These are phyloP conservation scores for Oxystoma pomonae DNA, from an alignment of 2,888 invertebrate genomes.

Conservation along the genomic window DNA sequence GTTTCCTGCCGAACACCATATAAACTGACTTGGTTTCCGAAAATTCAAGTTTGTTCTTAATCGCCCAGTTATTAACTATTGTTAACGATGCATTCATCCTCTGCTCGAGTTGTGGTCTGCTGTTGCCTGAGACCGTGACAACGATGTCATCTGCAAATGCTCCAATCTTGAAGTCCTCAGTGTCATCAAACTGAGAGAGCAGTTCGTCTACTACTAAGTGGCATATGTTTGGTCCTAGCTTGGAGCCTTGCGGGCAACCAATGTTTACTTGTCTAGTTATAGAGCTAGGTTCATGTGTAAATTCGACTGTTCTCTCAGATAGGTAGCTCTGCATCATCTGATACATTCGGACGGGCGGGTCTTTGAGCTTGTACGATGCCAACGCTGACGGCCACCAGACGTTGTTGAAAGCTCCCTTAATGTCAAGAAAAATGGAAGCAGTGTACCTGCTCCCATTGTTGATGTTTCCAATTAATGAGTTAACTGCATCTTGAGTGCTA, in stretches of 20 bases:
- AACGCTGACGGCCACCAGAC: constrained; percentile 13
- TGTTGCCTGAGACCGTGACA: neutral
- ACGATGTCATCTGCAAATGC: constrained; percentile 4
- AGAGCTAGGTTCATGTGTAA: neutral
- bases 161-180: neutral
- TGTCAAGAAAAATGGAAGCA: constrained; percentile 7
- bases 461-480: neutral
- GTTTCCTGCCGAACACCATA: neutral
- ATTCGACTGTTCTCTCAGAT: neutral
- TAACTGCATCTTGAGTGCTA: neutral
- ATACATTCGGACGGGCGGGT: neutral
- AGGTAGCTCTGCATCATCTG: constrained; percentile 8
- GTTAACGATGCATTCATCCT: neutral
- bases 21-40: neutral
- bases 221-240: neutral
- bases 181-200: neutral
- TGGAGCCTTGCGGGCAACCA: constrained; percentile 5
- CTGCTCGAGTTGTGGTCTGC: neutral
- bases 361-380: neutral
- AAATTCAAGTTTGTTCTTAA: neutral
- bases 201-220: neutral
- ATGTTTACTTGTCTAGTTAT: neutral
- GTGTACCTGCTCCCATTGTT: constrained; percentile 4
- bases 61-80: neutral
- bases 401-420: constrained; percentile 14